Evolutionary conservation across 2,113 vertebrate species (phyloP).

Genomic region (Catagonus wagneri): DNA sequence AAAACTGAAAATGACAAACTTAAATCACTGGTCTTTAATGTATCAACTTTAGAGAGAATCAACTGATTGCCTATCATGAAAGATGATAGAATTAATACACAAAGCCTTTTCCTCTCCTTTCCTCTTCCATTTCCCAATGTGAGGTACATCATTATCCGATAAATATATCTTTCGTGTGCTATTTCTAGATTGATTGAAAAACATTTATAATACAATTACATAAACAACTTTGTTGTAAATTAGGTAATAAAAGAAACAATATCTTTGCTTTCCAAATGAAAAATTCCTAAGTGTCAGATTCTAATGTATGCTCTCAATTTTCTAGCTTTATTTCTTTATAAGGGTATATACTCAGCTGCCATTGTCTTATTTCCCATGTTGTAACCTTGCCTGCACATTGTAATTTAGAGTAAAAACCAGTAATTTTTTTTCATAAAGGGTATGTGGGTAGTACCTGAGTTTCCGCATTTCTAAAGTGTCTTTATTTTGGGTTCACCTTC

Average conservation of each 20-base stretch:
- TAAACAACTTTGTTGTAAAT: neutral
- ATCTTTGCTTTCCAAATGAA: neutral
- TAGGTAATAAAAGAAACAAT: neutral
- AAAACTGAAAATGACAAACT: neutral
- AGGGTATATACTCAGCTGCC: neutral
- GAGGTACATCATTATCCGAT: neutral
- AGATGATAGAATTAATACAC: neutral
- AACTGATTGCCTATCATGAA: neutral
- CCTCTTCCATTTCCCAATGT: neutral
- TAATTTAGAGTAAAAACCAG: neutral
- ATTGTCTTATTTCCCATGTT: neutral
- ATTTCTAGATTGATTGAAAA: neutral
- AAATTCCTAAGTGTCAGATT: neutral
- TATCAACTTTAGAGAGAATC: neutral
- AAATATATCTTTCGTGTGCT: neutral
- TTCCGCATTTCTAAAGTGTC: slow-evolving; percentile 14
- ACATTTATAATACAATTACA: neutral
- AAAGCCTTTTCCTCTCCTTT: neutral
- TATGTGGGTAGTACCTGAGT: neutral
- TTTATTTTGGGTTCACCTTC: neutral
- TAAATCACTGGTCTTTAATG: neutral
- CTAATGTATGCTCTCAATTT: neutral
- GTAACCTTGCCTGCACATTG: neutral
- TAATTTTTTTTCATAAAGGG: neutral
- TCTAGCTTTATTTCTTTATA: neutral